Conservation (phyloP, 2,888 invertebrate species). For the Limulus polyphemus region DNA sequence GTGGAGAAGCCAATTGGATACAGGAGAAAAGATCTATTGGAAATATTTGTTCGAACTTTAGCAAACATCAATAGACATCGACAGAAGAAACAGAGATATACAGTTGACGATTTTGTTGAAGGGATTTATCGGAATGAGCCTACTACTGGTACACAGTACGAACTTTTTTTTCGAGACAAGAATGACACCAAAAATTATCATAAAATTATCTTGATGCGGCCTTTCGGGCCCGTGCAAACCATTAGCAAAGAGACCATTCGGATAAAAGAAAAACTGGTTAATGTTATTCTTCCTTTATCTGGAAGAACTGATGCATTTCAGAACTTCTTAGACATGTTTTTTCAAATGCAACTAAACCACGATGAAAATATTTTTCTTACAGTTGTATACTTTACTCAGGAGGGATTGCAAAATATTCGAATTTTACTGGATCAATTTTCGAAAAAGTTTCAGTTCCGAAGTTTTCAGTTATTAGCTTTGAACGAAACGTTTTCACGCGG, state of each 20-base stretch:
- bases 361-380: neutral
- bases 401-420: neutral
- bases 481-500: constrained; percentile 63
- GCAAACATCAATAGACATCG: constrained; percentile 43
- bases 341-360: neutral
- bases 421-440: neutral
- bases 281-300: constrained; percentile 5
- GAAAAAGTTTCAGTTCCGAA: neutral
- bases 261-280: constrained; percentile 1
- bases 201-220: constrained; percentile 51
- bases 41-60: constrained; percentile 51
- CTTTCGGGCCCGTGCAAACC: constrained; percentile 46
- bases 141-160: constrained; percentile 60
- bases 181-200: constrained; percentile 30
- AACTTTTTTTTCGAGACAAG: constrained; percentile 54
- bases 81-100: constrained; percentile 40
- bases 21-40: constrained; percentile 54
- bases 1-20: constrained; percentile 65
- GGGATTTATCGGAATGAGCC: constrained; percentile 59
- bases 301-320: constrained; percentile 2
- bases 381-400: constrained; percentile 4
- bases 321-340: constrained; percentile 4
- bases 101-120: constrained; percentile 57
- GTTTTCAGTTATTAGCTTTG: constrained; percentile 14
- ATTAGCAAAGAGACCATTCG: constrained; percentile 3